A percentile compares a stretch with the other conserved stretches of the same genome.
These are phyloP conservation scores for Orthonevra nobilis DNA, from an alignment of 2,888 invertebrate genomes.

Conservation along the genomic window DNA sequence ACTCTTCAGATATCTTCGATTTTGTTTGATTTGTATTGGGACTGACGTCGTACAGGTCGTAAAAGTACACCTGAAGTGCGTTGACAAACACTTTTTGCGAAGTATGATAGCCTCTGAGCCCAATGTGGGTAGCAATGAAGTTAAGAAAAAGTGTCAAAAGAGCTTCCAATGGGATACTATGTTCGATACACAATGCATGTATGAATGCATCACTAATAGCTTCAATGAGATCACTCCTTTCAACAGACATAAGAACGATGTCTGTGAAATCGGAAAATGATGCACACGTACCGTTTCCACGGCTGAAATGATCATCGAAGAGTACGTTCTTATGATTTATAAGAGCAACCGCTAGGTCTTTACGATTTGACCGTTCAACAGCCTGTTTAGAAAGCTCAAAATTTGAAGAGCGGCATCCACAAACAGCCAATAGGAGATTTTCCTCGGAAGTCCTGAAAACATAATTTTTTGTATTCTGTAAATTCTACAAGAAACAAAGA, in stretches of 20 bases:
- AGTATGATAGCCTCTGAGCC: constrained; percentile 81
- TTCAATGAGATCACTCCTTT: constrained; percentile 76
- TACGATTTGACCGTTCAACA: constrained; percentile 74
- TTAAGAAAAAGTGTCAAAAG: constrained; percentile 83
- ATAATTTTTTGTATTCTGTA: not conserved
- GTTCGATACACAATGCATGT: constrained; percentile 77
- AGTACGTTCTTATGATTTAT: constrained; percentile 78
- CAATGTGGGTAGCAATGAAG: constrained; percentile 85
- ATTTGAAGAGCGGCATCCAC: constrained; percentile 78
- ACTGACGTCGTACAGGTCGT: constrained; percentile 78
- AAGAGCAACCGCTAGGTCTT: constrained; percentile 75
- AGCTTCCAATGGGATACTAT: constrained; percentile 76
- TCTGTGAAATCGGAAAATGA: constrained; percentile 79
- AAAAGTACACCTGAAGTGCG: constrained; percentile 81
- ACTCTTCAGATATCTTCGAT: constrained; percentile 60
- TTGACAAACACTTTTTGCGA: constrained; percentile 81
- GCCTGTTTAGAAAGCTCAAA: constrained; percentile 76
- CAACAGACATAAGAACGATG: constrained; percentile 76
- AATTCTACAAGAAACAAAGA: not conserved
- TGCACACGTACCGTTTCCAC: constrained; percentile 58
- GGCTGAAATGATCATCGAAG: constrained; percentile 75
- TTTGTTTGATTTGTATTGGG: constrained; percentile 71
- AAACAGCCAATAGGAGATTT: constrained; percentile 76
- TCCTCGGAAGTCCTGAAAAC: constrained; percentile 74
- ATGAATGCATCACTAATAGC: constrained; percentile 78